Conservation (phyloP, 1,140 invertebrate species). For the Trichoplusia ni region DNA sequence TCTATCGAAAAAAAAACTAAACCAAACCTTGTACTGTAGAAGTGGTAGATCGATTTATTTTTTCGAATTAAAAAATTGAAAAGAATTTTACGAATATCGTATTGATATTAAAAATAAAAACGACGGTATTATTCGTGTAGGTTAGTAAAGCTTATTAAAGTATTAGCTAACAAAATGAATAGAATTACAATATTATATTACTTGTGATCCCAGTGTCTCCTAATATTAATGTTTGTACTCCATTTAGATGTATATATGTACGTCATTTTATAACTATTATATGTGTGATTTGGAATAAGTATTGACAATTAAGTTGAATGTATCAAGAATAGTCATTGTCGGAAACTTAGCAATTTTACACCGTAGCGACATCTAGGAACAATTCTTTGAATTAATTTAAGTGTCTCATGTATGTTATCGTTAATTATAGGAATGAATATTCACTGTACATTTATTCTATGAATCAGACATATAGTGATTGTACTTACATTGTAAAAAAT, state of each 20-base stretch:
- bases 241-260: conserved; percentile 10
- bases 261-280: conserved; percentile 13
- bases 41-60: neutral
- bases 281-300: neutral
- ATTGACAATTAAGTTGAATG: neutral
- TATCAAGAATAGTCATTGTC: neutral
- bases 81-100: conserved; percentile 14
- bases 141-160: conserved; percentile 22
- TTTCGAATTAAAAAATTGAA: conserved; percentile 1
- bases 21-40: neutral
- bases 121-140: conserved; percentile 12
- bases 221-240: conserved; percentile 27
- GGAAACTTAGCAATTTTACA: neutral
- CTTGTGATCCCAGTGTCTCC: conserved; percentile 44
- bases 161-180: conserved; percentile 28
- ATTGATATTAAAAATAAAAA: conserved; percentile 20
- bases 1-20: neutral
- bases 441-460: conserved; percentile 42
- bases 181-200: conserved; percentile 20
- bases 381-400: too few species aligned
- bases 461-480: conserved; percentile 58
- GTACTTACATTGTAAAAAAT: conserved; percentile 4
- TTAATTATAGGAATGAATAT: conserved; percentile 23
- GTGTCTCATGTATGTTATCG: too few species aligned
- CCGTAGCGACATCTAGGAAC: too few species aligned